A percentile compares a stretch with the other conserved stretches of the same genome.
Evolutionary conservation across 2,113 vertebrate genomes (phyloP).

Genomic region (Edolisoma coerulescens): DNA sequence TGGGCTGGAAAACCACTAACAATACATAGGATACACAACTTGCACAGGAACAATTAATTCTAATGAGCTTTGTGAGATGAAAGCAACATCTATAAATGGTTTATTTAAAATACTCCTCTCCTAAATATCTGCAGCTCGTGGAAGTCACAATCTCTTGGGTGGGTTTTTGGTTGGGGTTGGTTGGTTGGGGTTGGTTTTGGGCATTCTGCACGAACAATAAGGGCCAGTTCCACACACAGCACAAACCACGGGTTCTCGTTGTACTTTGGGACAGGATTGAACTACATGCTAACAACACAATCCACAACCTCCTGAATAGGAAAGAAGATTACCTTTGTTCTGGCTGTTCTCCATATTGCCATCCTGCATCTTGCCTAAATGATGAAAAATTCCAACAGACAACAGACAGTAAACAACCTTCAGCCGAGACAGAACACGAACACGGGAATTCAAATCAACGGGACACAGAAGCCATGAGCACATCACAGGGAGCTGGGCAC

Average conservation of each 20-base stretch:
- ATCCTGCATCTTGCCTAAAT: constrained; percentile 99
- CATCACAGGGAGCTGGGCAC: background rate
- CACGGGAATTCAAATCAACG: constrained; percentile 70
- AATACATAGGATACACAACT: background rate
- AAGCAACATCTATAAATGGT: background rate
- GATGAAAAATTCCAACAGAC: constrained; percentile 95
- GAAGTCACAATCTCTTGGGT: background rate
- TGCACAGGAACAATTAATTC: background rate
- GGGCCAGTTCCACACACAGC: background rate
- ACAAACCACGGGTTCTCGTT: background rate
- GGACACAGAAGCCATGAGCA: constrained; percentile 68
- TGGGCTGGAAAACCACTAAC: background rate
- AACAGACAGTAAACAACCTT: constrained; percentile 88
- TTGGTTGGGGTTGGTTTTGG: accelerated
- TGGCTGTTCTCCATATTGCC: constrained; percentile 99
- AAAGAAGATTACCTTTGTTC: constrained; percentile 97
- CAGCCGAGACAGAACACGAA: constrained; percentile 73
- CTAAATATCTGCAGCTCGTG: background rate
- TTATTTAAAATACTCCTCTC: background rate
- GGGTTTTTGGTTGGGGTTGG: background rate
- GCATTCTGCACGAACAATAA: background rate
- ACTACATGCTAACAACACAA: constrained; percentile 21
- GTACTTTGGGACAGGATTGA: background rate
- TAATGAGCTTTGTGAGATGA: background rate
- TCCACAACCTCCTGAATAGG: constrained; percentile 30